Conservation (phyloP, 2,797 vertebrate species). For the Melanotaenia pygmaea region DNA sequence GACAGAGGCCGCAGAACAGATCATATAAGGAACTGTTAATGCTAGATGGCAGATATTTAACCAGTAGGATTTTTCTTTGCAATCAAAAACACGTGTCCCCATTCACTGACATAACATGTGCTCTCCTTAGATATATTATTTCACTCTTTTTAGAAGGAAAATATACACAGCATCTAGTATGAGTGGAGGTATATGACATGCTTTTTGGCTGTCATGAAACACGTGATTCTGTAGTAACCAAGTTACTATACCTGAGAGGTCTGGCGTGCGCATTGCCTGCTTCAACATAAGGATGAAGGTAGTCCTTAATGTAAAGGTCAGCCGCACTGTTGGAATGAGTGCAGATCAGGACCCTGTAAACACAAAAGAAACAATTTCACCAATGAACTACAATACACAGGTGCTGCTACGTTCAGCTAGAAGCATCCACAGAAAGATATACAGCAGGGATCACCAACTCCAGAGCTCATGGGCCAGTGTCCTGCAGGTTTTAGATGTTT, state of each 20-base stretch:
- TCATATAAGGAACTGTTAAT: background rate
- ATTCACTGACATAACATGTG: background rate
- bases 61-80: background rate
- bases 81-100: background rate
- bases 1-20: constrained; percentile 6
- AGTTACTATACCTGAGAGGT: constrained; percentile 93
- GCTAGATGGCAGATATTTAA: background rate
- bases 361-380: constrained; percentile 34
- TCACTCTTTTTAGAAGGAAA: background rate
- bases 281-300: constrained; percentile 99
- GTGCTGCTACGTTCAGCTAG: background rate
- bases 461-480: too few species aligned
- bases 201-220: background rate
- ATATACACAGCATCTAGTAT: background rate
- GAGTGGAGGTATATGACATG: background rate
- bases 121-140: background rate
- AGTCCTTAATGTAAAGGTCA: constrained; percentile 99
- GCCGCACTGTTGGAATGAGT: constrained; percentile 99
- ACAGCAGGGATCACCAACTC: too few species aligned
- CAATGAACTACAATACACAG: background rate
- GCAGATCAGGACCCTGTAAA: constrained; percentile 96
- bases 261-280: constrained; percentile 97
- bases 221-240: background rate
- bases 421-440: background rate
- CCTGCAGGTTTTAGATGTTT: too few species aligned